Base-by-base conservation (phyloP, 2,113 vertebrate species). In the Centrocercus urophasianus region DNA sequence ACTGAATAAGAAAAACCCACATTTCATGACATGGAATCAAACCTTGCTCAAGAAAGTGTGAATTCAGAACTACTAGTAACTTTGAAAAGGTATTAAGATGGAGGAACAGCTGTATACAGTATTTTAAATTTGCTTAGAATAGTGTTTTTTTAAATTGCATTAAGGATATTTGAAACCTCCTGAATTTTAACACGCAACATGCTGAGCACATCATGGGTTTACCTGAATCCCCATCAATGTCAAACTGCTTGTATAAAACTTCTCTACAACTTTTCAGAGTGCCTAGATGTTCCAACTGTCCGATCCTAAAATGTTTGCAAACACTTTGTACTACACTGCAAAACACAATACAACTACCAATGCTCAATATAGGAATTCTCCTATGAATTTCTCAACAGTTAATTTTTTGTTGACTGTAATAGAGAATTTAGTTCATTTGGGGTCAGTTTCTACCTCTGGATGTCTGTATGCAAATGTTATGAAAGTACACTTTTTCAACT, bases 381-480 rank as follows among this genome's bases (percentile, higher is more conserved):
- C 61, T 1, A 17, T 7, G 13, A 38, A 18, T 95, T 95, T 64
- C 22, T 48, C 34, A 86, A 48, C 16, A 67, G 64, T 30, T 13
- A 47, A 66, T 36, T 59, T 94, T 81, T 91, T 93, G 73, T 79
- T 72, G 83, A 67, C 69, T 86, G 56, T 73, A 65, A 13, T 48
- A 83, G 87, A 72, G 77, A 93, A 93, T 36, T 82, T 83, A 78
- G 75, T 30, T 90, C 71, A 75, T 24, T 17, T 47, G 69, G 38
- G 56, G 67, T 36, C 64, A 93, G 59, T 74, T 75, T 64, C 43
- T 70, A 34, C 61, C 32, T 48, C 48, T 60, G 20, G 42, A 50
- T 36, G 48, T 16, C 73, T 83, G 10, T 54, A 25, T 45, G 22
- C 3, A 6, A 25, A 57, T 89, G 13, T 8, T 32, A 59, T 12